A percentile compares a stretch with the other conserved stretches of the same genome.
phyloP scores from a whole-genome alignment of 2,113 vertebrate genomes.

The Anseranas semipalmata region DNA sequence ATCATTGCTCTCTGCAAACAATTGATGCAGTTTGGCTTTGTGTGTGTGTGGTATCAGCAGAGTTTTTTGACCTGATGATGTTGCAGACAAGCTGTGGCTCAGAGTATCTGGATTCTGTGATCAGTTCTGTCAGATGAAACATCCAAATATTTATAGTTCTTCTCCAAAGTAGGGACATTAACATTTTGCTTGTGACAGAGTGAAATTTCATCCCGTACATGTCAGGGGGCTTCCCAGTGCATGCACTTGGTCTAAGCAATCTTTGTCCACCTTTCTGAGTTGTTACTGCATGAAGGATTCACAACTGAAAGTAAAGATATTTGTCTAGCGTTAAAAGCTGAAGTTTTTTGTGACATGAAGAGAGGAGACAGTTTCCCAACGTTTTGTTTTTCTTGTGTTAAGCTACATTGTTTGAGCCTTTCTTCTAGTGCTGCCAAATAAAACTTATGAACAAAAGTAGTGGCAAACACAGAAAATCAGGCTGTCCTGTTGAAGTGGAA shows the following conservation, averaged over 20 bases:
- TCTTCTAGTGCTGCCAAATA: not conserved
- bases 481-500: not conserved
- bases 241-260: not conserved
- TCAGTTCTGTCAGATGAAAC: not conserved
- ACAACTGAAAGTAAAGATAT: not conserved
- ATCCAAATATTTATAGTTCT: not conserved
- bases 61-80: not conserved
- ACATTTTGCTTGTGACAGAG: not conserved
- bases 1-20: not conserved
- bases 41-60: not conserved
- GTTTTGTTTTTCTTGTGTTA: not conserved
- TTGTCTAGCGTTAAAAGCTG: not conserved
- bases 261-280: not conserved
- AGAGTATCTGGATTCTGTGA: not conserved
- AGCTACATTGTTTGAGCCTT: not conserved
- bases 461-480: not conserved
- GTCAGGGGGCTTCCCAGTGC: not conserved
- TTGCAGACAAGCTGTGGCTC: not conserved
- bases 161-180: not conserved
- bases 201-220: not conserved
- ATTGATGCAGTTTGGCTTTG: not conserved
- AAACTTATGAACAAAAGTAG: conserved; percentile 14
- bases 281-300: not conserved
- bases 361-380: not conserved
- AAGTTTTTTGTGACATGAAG: not conserved